Percentiles rank a stretch among this genome's conserved stretches.
Evolutionary conservation across 2,113 vertebrate genomes (phyloP).

Genomic region (Bujurquina vittata): DNA sequence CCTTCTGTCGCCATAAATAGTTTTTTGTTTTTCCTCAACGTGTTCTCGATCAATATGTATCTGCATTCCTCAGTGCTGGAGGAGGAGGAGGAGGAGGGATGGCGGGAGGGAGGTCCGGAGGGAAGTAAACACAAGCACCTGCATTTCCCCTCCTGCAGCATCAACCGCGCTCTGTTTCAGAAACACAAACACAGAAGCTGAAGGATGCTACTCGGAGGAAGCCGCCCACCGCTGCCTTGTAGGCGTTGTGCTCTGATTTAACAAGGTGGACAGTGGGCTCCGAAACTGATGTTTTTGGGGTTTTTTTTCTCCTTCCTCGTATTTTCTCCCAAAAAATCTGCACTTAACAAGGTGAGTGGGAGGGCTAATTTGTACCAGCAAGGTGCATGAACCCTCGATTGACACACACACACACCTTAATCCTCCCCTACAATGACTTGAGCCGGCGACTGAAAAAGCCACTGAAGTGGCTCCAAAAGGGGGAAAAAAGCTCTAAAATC

Average conservation of each 20-base stretch:
- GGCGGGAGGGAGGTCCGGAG: conserved; percentile 45
- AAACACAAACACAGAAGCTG: conserved; percentile 27
- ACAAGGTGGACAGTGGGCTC: conserved; percentile 22
- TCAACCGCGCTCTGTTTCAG: conserved; percentile 48
- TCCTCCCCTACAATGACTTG: not conserved
- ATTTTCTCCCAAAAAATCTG: not conserved
- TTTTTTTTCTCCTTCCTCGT: not conserved
- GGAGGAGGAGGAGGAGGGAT: conserved; percentile 31
- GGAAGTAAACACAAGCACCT: conserved; percentile 72
- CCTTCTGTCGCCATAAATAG: conserved; percentile 37
- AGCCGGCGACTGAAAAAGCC: not conserved
- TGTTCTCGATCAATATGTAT: conserved; percentile 70
- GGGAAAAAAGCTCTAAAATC: not conserved
- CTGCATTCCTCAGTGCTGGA: conserved; percentile 45
- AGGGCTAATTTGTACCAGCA: conserved; percentile 32
- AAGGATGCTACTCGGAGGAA: conserved; percentile 30
- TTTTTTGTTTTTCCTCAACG: conserved; percentile 18
- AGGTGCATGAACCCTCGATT: not conserved
- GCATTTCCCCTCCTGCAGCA: conserved; percentile 58
- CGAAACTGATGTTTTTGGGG: fast-evolving
- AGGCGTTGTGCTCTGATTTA: conserved; percentile 42
- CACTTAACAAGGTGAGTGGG: conserved; percentile 32
- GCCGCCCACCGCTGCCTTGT: conserved; percentile 26
- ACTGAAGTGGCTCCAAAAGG: not conserved
- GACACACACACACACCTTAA: not conserved